Evolutionary conservation across 2,888 invertebrate species (phyloP).

Genomic region (Cryptus armator): DNA sequence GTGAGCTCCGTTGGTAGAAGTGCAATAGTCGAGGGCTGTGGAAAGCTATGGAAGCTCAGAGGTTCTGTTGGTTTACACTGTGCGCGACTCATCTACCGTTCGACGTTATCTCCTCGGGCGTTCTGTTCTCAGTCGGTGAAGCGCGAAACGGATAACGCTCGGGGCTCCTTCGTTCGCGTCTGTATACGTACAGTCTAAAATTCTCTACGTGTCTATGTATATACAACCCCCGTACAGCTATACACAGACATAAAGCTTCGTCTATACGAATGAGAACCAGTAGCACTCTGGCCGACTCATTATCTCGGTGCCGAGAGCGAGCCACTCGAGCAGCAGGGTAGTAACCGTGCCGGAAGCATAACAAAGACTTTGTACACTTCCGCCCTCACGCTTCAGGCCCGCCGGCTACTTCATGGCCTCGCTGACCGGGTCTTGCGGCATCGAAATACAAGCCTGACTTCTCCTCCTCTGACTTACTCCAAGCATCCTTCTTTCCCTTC

Average conservation of each 20-base stretch:
- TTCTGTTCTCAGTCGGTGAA: constrained; percentile 31
- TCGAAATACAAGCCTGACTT: neutral
- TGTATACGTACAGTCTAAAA: neutral
- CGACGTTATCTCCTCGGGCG: constrained; percentile 44
- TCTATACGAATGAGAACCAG: constrained; percentile 23
- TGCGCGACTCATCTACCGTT: constrained; percentile 23
- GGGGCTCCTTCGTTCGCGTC: neutral
- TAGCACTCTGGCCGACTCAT: constrained; percentile 48
- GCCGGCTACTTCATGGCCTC: constrained; percentile 40
- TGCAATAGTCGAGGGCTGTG: neutral
- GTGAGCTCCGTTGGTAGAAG: neutral
- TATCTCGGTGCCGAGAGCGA: constrained; percentile 61
- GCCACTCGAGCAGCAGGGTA: constrained; percentile 45
- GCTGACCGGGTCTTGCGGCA: constrained; percentile 15
- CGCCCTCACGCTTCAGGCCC: constrained; percentile 34
- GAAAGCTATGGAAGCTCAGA: neutral
- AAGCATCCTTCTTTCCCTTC: constrained; percentile 9
- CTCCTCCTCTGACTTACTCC: neutral
- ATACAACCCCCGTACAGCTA: neutral
- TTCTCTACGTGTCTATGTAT: too few species aligned
- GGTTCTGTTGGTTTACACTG: neutral
- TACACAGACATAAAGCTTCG: neutral
- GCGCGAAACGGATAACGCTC: constrained; percentile 51
- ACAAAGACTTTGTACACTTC: constrained; percentile 49
- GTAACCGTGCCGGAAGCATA: constrained; percentile 42